Evolutionary conservation across 2,113 vertebrate genomes (phyloP).

Genomic region (Silurus asotus): DNA sequence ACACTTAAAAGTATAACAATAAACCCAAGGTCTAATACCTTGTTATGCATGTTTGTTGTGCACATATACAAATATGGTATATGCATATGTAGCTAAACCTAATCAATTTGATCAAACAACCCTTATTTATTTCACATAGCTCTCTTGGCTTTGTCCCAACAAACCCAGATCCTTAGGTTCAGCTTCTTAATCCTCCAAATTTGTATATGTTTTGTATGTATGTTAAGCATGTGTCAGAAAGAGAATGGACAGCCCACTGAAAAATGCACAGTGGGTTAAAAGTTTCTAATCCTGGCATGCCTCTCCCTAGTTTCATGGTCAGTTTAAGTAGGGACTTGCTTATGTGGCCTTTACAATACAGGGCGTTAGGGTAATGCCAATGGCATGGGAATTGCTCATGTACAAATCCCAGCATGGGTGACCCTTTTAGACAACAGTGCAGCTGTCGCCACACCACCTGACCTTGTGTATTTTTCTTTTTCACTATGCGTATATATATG

Average conservation of each 20-base stretch:
- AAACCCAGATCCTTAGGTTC: background rate
- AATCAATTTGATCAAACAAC: background rate
- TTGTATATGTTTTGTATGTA: conserved; percentile 10
- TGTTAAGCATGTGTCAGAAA: conserved; percentile 6
- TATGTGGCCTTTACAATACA: conserved; percentile 29
- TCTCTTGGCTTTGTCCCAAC: background rate
- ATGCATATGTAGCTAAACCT: background rate
- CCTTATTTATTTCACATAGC: background rate
- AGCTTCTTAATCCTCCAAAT: conserved; percentile 23
- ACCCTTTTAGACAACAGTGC: conserved; percentile 25
- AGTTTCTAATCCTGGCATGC: conserved; percentile 44
- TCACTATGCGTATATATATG: background rate
- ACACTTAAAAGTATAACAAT: background rate
- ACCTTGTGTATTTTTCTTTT: conserved; percentile 1
- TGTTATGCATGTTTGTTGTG: background rate
- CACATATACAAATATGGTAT: background rate
- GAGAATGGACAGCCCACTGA: background rate
- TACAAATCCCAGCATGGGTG: background rate
- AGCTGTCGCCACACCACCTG: background rate
- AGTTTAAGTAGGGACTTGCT: background rate
- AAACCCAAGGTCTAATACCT: background rate
- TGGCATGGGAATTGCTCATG: conserved; percentile 34
- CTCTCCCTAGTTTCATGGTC: background rate
- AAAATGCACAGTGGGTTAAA: conserved; percentile 8
- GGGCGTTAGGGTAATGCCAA: conserved; percentile 9